phyloP scores from a whole-genome alignment of 2,113 vertebrate species.

The Cairina moschata region DNA sequence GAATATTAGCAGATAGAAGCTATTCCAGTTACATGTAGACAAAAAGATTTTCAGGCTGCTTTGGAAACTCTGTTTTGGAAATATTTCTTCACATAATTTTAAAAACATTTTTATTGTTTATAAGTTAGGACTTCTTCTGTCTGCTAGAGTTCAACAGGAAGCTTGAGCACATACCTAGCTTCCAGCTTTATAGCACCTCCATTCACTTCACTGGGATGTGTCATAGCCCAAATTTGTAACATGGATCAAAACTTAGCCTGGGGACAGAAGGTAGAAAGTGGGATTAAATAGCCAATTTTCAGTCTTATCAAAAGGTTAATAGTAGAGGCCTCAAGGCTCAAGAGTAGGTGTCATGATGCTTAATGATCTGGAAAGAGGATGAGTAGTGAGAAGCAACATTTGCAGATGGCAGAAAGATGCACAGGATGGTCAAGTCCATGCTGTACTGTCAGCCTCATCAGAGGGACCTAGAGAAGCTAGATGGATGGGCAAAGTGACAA shows the following conservation, averaged over 20 bases:
- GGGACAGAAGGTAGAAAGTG: not conserved
- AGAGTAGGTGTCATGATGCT: not conserved
- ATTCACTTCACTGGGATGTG: not conserved
- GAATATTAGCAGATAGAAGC: not conserved
- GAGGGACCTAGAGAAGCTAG: not conserved
- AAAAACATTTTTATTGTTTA: not conserved
- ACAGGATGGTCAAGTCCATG: not conserved
- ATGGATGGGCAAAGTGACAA: not conserved
- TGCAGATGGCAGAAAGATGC: not conserved
- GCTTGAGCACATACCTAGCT: not conserved
- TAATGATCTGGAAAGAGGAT: not conserved
- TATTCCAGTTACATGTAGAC: not conserved
- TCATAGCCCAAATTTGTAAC: not conserved
- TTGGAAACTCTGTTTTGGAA: not conserved
- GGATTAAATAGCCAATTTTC: constrained; percentile 33
- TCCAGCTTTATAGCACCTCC: not conserved
- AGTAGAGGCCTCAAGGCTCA: not conserved
- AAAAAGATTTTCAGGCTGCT: not conserved
- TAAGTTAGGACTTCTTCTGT: not conserved
- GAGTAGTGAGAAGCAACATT: not conserved
- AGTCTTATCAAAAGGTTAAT: constrained; percentile 18
- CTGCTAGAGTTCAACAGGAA: not conserved
- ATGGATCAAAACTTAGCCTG: constrained; percentile 12
- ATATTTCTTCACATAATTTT: not conserved
- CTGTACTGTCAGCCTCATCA: not conserved